These are phyloP conservation scores for Amphibalanus amphitrite DNA, from an alignment of 1,140 invertebrate species.

Conservation along the genomic window DNA sequence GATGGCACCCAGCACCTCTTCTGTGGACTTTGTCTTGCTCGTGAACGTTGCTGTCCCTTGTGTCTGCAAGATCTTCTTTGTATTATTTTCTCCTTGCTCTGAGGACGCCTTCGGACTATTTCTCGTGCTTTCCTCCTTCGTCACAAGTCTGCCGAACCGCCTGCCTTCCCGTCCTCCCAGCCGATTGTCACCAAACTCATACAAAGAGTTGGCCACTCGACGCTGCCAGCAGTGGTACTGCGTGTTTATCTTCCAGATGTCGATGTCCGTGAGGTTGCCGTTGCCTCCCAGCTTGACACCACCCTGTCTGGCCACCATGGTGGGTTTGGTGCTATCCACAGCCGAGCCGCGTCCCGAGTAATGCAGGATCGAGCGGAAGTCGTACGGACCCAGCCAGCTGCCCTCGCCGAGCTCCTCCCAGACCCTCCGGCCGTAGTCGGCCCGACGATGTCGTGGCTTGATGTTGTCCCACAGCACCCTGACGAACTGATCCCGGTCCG, in stretches of 20 bases:
- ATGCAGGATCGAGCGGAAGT: neutral
- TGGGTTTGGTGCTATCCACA: neutral
- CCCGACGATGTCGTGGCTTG: neutral
- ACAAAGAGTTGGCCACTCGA: neutral
- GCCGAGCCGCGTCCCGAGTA: neutral
- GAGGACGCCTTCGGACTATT: too few species aligned
- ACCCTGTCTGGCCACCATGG: neutral
- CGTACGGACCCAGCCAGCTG: neutral
- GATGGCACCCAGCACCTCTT: too few species aligned
- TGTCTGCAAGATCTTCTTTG: too few species aligned
- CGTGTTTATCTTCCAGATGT: neutral
- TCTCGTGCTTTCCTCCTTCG: too few species aligned
- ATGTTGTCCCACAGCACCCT: slow-evolving; percentile 28
- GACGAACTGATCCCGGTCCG: slow-evolving; percentile 27
- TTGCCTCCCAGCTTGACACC: neutral
- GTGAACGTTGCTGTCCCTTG: too few species aligned
- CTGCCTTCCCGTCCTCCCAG: too few species aligned
- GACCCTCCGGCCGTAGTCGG: slow-evolving; percentile 4
- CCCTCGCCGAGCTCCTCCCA: slow-evolving; percentile 14
- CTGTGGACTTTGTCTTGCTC: too few species aligned
- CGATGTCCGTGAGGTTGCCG: neutral
- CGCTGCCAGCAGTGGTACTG: neutral
- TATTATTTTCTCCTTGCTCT: too few species aligned
- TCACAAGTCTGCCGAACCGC: too few species aligned
- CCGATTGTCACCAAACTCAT: neutral